A percentile compares a stretch with the other conserved stretches of the same genome.
phyloP scores from a whole-genome alignment of 1,140 invertebrate species.

The Cheumatopsyche charites region DNA sequence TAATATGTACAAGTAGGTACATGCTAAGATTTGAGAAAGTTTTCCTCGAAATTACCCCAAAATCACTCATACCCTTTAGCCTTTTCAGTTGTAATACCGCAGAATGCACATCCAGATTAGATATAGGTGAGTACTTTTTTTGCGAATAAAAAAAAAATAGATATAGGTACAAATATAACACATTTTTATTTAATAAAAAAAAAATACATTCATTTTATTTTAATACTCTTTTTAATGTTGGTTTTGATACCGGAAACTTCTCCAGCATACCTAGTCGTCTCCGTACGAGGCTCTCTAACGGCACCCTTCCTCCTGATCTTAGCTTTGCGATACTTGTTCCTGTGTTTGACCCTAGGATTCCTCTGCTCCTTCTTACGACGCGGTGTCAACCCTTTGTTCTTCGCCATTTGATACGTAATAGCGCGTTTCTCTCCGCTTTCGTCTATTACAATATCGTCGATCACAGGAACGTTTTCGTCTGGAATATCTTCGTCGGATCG shows the following conservation, averaged over 20 bases:
- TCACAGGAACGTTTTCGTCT: constrained; percentile 29
- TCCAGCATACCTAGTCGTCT: constrained; percentile 81
- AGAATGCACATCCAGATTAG: too few species aligned
- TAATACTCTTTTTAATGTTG: constrained; percentile 83
- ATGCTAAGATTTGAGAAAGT: too few species aligned
- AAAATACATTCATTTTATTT: constrained; percentile 71
- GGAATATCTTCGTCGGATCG: constrained; percentile 33
- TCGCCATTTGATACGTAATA: constrained; percentile 92
- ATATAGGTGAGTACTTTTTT: too few species aligned
- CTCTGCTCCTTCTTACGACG: constrained; percentile 87
- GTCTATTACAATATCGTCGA: constrained; percentile 14
- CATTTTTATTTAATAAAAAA: constrained; percentile 33
- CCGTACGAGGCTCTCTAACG: constrained; percentile 78
- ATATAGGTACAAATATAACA: background rate
- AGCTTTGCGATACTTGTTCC: constrained; percentile 89
- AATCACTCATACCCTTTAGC: too few species aligned
- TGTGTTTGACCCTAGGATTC: constrained; percentile 93
- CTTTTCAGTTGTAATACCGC: too few species aligned
- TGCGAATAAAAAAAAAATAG: too few species aligned
- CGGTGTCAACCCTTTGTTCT: constrained; percentile 93
- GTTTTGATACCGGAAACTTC: constrained; percentile 92
- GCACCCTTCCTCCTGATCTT: constrained; percentile 89
- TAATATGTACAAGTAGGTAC: too few species aligned
- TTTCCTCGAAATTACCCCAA: too few species aligned
- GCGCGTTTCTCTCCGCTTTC: constrained; percentile 69